phyloP scores from a whole-genome alignment of 2,113 vertebrate species.

The Zingel zingel region DNA sequence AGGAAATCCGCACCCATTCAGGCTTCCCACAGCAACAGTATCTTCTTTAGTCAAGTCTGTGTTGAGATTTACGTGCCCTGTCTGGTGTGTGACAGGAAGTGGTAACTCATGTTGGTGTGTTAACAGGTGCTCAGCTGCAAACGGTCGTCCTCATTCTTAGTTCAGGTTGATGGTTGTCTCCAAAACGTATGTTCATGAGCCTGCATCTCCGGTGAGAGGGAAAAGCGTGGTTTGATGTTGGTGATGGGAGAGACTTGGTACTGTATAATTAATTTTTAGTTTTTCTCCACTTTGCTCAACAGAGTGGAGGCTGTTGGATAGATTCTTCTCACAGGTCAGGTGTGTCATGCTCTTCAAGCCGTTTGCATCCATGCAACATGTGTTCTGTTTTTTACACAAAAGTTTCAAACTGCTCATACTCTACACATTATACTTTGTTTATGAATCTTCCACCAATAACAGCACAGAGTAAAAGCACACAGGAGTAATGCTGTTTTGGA shows the following conservation, averaged over 20 bases:
- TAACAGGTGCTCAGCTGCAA: slow-evolving; percentile 47
- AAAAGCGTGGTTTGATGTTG: background rate
- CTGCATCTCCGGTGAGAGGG: slow-evolving; percentile 35
- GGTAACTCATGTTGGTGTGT: slow-evolving; percentile 7
- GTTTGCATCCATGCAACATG: background rate
- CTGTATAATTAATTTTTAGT: background rate
- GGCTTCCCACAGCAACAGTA: background rate
- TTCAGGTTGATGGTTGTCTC: slow-evolving; percentile 3
- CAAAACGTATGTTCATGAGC: slow-evolving; percentile 30
- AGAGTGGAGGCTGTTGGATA: slow-evolving; percentile 57
- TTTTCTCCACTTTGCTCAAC: slow-evolving; percentile 71
- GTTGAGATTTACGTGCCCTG: slow-evolving; percentile 18
- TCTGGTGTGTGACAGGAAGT: slow-evolving; percentile 49
- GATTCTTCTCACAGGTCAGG: slow-evolving; percentile 11
- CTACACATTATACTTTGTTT: slow-evolving; percentile 3
- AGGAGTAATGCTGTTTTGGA: slow-evolving; percentile 10
- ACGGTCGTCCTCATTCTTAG: background rate
- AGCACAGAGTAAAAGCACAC: slow-evolving; percentile 45
- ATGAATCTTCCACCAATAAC: background rate
- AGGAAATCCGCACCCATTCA: slow-evolving; percentile 15
- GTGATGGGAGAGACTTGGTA: slow-evolving; percentile 33
- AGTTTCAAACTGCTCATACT: background rate
- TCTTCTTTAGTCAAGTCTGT: background rate
- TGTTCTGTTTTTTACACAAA: background rate
- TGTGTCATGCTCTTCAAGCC: background rate